Conservation (phyloP, 2,888 invertebrate species). For the Tridacna crocea region DNA sequence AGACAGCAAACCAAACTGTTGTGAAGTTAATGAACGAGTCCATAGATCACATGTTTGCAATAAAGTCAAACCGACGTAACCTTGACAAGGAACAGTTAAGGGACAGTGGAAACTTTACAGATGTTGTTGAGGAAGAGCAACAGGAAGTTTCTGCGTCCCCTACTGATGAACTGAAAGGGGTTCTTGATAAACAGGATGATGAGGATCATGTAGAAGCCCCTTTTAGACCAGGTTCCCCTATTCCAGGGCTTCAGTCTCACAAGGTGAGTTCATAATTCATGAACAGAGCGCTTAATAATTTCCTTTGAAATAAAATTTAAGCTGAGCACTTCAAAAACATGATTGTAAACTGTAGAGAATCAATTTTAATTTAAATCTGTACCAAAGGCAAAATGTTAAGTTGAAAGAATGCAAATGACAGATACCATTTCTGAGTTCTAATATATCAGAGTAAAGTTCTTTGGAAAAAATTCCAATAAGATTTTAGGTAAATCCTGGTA, state of each 20-base stretch:
- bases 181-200: conserved; percentile 55
- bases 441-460: no score
- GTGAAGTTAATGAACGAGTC: conserved; percentile 78
- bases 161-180: conserved; percentile 62
- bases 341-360: no score
- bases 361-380: no score
- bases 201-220: conserved; percentile 51
- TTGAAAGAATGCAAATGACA: no score
- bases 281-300: no score
- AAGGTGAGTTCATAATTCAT: conserved; percentile 36
- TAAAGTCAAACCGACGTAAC: conserved; percentile 65
- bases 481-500: no score
- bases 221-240: conserved; percentile 72
- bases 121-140: conserved; percentile 48
- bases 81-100: conserved; percentile 49
- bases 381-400: no score
- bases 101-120: conserved; percentile 52
- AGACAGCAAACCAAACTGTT: conserved; percentile 73
- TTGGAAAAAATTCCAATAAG: no score
- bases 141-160: conserved; percentile 52
- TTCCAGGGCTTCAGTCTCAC: conserved; percentile 67
- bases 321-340: no score
- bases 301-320: no score
- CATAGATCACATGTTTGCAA: conserved; percentile 77
- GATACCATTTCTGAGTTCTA: no score